A percentile compares a stretch with the other conserved stretches of the same genome.
Conservation (phyloP, 2,888 invertebrate genomes). For the Noctua janthina region DNA sequence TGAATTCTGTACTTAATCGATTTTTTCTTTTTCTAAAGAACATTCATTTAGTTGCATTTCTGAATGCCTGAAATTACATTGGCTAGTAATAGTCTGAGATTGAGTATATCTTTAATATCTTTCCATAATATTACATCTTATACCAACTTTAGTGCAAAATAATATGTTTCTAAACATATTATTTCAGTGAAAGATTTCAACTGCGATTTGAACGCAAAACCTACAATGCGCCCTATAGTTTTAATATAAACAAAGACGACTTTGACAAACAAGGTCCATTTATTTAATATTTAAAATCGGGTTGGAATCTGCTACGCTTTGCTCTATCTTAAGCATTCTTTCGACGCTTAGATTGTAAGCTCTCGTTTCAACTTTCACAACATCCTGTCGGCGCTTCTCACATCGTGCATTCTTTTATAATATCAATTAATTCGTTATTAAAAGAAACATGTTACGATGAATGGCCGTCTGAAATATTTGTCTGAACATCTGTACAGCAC, state of each 20-base stretch:
- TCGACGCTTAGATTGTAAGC: slow-evolving; percentile 54
- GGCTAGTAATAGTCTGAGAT: not conserved
- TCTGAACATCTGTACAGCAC: not conserved
- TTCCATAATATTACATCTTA: not conserved
- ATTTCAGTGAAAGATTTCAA: not conserved
- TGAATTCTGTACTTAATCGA: not conserved
- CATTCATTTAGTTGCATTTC: not conserved
- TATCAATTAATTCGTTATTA: slow-evolving; percentile 55
- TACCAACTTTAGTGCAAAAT: not conserved
- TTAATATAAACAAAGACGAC: not conserved
- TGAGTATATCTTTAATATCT: not conserved
- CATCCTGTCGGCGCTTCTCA: slow-evolving; percentile 60
- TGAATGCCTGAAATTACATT: not conserved
- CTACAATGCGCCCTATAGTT: not conserved
- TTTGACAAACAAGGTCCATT: slow-evolving; percentile 6
- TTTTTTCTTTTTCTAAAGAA: not conserved
- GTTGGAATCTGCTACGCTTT: slow-evolving; percentile 32
- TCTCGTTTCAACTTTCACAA: slow-evolving; percentile 61
- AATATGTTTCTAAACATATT: not conserved
- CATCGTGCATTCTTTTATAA: slow-evolving; percentile 53
- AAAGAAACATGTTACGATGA: slow-evolving; percentile 18
- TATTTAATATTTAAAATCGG: slow-evolving; percentile 22
- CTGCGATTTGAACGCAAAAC: not conserved
- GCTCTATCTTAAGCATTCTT: slow-evolving; percentile 54
- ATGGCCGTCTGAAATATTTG: slow-evolving; percentile 27